These are phyloP conservation scores for Alethe diademata DNA, from an alignment of 2,113 vertebrate species.

Conservation along the genomic window DNA sequence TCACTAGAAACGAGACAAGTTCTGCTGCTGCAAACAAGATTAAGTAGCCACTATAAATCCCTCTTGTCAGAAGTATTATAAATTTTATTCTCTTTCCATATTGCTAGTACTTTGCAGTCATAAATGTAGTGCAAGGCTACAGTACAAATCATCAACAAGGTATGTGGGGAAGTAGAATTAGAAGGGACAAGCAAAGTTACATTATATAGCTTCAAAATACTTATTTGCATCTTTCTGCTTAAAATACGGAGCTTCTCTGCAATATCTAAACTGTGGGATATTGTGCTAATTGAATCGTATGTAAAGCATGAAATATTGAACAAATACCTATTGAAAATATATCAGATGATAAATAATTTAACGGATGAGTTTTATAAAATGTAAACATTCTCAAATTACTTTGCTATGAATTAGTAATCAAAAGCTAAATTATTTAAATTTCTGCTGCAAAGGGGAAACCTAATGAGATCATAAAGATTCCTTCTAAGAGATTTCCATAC, in stretches of 20 bases:
- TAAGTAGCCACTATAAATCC: not conserved
- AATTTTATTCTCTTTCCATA: not conserved
- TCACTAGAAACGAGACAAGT: not conserved
- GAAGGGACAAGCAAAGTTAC: not conserved
- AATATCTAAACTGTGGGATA: not conserved
- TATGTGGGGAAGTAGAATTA: not conserved
- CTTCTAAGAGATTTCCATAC: not conserved
- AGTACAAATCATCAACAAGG: not conserved
- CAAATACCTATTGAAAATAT: constrained; percentile 2
- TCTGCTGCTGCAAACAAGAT: constrained; percentile 7
- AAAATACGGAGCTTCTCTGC: not conserved
- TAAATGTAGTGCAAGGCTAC: not conserved
- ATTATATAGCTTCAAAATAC: not conserved
- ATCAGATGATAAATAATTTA: constrained; percentile 43
- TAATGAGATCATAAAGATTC: constrained; percentile 47
- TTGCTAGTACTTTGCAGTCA: not conserved
- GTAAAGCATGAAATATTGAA: constrained; percentile 35
- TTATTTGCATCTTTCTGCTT: not conserved
- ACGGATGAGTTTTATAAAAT: constrained; percentile 6
- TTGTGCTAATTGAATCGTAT: not conserved
- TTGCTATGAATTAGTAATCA: constrained; percentile 52
- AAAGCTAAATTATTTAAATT: constrained; percentile 58
- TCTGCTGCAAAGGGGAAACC: not conserved
- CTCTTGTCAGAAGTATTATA: not conserved
- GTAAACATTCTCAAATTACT: constrained; percentile 51